These are phyloP conservation scores for Aotus griseimembra DNA, from an alignment of 2,797 vertebrate species.

Conservation along the genomic window DNA sequence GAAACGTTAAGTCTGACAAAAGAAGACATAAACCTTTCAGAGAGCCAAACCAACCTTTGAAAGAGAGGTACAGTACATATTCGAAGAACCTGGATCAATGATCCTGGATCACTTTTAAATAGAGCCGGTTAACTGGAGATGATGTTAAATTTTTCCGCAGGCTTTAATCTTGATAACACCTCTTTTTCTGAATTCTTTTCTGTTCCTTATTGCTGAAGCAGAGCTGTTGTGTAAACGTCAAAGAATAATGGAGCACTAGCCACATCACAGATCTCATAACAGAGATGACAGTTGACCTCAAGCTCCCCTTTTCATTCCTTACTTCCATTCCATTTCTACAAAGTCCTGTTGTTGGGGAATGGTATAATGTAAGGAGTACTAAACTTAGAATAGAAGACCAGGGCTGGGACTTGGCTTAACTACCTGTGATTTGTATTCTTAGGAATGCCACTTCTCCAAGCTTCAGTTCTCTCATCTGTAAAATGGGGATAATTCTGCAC, in stretches of 20 bases:
- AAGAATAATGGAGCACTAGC: background rate
- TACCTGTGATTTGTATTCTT: background rate
- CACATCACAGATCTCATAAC: background rate
- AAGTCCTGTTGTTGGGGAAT: background rate
- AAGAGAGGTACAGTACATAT: background rate
- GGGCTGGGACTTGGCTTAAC: background rate
- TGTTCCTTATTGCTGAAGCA: background rate
- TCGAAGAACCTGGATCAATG: background rate
- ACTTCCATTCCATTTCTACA: background rate
- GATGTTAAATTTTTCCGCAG: background rate
- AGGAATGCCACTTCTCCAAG: background rate
- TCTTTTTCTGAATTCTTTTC: background rate
- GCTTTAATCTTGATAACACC: background rate
- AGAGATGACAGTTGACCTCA: background rate
- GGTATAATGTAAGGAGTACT: background rate
- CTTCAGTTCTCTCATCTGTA: background rate
- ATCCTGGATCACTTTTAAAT: background rate
- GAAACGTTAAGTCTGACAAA: slow-evolving; percentile 25
- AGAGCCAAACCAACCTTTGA: background rate
- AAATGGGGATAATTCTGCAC: background rate
- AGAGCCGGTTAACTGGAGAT: background rate
- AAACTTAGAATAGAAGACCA: background rate
- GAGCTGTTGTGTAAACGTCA: slow-evolving; percentile 19
- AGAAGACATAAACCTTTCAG: background rate
- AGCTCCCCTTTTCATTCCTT: background rate